Percentiles rank a stretch among this genome's conserved stretches.
These are phyloP conservation scores for Plebejus argus DNA, from an alignment of 2,888 invertebrate species.

Conservation along the genomic window DNA sequence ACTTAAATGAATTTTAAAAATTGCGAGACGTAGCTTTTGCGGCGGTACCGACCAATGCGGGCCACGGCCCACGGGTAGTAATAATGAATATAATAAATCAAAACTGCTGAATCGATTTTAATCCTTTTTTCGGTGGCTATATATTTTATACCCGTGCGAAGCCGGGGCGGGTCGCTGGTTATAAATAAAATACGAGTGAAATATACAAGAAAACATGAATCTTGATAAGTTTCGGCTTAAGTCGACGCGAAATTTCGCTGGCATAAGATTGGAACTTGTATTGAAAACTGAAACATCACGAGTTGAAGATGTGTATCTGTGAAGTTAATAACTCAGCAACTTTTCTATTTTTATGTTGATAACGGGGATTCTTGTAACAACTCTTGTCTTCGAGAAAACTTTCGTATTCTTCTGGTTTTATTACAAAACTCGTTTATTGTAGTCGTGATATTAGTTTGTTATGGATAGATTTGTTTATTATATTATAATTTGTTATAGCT, in stretches of 20 bases:
- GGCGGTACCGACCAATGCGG: too few species aligned
- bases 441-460: neutral
- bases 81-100: too few species aligned
- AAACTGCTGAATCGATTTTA: too few species aligned
- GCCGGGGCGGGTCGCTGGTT: too few species aligned
- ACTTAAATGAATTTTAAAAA: too few species aligned
- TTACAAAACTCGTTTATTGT: neutral
- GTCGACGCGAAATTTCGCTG: neutral
- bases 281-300: conserved; percentile 13
- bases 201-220: conserved; percentile 7
- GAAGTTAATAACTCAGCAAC: conserved; percentile 1
- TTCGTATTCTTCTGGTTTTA: neutral
- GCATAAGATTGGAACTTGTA: conserved; percentile 15
- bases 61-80: too few species aligned
- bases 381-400: neutral
- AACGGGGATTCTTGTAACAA: conserved; percentile 10
- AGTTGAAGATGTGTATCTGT: conserved; percentile 17
- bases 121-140: too few species aligned
- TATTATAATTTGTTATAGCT: too few species aligned
- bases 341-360: conserved; percentile 26
- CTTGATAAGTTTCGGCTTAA: conserved; percentile 9
- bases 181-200: neutral
- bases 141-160: too few species aligned
- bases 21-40: too few species aligned
- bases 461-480: neutral